Base-by-base conservation (phyloP, 2,888 invertebrate genomes). In the Lasiommata megera region DNA sequence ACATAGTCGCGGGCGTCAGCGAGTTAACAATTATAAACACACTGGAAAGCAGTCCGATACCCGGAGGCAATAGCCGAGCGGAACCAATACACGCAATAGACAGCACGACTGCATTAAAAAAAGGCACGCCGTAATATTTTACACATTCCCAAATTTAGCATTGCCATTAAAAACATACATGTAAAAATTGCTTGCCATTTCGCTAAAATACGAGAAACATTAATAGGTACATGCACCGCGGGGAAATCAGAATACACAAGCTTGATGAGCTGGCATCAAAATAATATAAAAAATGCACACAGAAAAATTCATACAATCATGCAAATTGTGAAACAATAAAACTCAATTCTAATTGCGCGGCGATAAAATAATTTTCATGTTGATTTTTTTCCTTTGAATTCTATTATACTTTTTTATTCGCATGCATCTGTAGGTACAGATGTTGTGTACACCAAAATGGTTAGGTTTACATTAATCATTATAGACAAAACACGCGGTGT, bases 201-300 rank as follows among this genome's bases (percentile, higher is more conserved):
- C 34, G 46, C 56, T 56, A 59, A 62, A 62, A 62, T 62, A 59
- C 56, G 53, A 34, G 54, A 40, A 56, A 56, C 62, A 56, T 62
- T 62, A 62, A 56, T 59, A 41, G 44, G 44, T 44, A 51, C 56
- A 54, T 38, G 34, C 54, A 59, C 62, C 62, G 40, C 46, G 29
- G 62, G 62, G 62, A 62, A 62, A 62, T 62, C 62, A 62, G 36
- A 38, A 52, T 47, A 55, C 43, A 55, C 43, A 34, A 59, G 54
- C 56, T 37, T 62, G 51, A 62, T 62, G 59, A 62, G 56, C 56
- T 54, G 50, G 31, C 36, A 43, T 46, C 56, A 56, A 50, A 56
- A 58, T 56, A 56, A 50, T 56, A 56, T 46, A 61, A 56, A 61
- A 58, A 50, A 53, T 54, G 38, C 47, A 55, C 37, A 41, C 31